These are phyloP conservation scores for Phoeniculus purpureus DNA, from an alignment of 2,797 vertebrate genomes.

Conservation along the genomic window DNA sequence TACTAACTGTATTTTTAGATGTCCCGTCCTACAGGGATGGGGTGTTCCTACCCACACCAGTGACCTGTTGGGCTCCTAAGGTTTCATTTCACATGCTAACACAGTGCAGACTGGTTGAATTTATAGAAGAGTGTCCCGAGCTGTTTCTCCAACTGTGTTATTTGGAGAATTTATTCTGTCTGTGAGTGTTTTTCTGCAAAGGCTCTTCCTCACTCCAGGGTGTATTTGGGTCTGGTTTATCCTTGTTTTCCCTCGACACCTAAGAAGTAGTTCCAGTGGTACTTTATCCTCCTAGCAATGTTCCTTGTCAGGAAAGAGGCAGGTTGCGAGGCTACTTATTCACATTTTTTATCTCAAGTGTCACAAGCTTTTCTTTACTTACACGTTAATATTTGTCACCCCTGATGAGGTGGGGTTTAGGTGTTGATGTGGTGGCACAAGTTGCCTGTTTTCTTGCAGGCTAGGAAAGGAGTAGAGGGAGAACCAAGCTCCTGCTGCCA, in stretches of 20 bases:
- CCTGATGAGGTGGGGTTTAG: not conserved
- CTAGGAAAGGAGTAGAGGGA: not conserved
- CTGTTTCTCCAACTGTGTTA: not conserved
- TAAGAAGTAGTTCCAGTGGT: not conserved
- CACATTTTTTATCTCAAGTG: not conserved
- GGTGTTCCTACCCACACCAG: not conserved
- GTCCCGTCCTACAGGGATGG: not conserved
- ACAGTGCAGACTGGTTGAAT: not conserved
- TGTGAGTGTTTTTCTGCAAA: not conserved
- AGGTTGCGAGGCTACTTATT: not conserved
- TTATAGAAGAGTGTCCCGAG: not conserved
- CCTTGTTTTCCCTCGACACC: not conserved
- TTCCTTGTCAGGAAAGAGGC: not conserved
- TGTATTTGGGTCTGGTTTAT: not conserved
- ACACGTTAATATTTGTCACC: not conserved
- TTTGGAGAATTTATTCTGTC: not conserved
- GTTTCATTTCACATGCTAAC: not conserved
- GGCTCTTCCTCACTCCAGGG: rapidly evolving
- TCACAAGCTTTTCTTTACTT: not conserved
- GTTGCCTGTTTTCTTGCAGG: not conserved
- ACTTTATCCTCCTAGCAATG: not conserved
- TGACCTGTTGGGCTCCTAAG: not conserved
- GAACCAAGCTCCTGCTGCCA: conserved; percentile 1
- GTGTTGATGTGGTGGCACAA: not conserved
- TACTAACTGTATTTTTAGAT: no score